Evolutionary conservation across 30 jellyfish, hydroid and myxozoan genomes (phyloP).

Genomic region (Aurelia sp.): DNA sequence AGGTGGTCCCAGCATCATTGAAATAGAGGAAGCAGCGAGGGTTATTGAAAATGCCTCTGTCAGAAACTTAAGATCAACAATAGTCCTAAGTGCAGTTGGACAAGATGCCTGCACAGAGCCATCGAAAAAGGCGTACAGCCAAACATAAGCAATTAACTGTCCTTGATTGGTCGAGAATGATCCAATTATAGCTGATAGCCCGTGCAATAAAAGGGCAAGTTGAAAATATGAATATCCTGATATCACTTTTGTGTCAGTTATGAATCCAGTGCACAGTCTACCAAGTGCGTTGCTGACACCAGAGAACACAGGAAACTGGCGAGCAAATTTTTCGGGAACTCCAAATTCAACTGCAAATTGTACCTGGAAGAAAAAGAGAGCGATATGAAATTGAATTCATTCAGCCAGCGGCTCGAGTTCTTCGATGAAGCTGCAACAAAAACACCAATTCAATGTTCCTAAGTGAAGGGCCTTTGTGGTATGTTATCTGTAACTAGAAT

Average conservation of each 20-base stretch:
- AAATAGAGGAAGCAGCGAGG: background rate
- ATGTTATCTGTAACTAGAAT: too few species aligned
- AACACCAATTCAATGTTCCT: too few species aligned
- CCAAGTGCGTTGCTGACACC: conserved; percentile 67
- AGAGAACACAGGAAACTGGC: conserved; percentile 45
- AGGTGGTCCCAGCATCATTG: conserved; percentile 62
- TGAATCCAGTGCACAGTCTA: conserved; percentile 22
- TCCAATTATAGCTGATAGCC: conserved; percentile 30
- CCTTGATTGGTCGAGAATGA: conserved; percentile 18
- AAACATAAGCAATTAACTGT: conserved; percentile 25
- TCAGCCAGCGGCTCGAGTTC: too few species aligned
- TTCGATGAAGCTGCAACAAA: too few species aligned
- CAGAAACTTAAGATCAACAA: conserved; percentile 3
- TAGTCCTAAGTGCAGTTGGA: background rate
- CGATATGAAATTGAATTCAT: background rate
- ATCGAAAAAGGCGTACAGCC: conserved; percentile 32
- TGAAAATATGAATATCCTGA: conserved; percentile 3
- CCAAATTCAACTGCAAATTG: conserved; percentile 68
- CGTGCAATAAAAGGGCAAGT: conserved; percentile 4
- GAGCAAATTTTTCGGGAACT: conserved; percentile 14
- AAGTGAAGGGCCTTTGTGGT: too few species aligned
- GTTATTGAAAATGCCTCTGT: conserved; percentile 12
- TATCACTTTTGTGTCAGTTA: background rate
- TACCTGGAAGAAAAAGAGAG: conserved; percentile 24
- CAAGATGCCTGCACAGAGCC: conserved; percentile 17